A percentile compares a stretch with the other conserved stretches of the same genome.
phyloP scores from a whole-genome alignment of 2,888 invertebrate genomes.

The Melikaiella ostensackeni region DNA sequence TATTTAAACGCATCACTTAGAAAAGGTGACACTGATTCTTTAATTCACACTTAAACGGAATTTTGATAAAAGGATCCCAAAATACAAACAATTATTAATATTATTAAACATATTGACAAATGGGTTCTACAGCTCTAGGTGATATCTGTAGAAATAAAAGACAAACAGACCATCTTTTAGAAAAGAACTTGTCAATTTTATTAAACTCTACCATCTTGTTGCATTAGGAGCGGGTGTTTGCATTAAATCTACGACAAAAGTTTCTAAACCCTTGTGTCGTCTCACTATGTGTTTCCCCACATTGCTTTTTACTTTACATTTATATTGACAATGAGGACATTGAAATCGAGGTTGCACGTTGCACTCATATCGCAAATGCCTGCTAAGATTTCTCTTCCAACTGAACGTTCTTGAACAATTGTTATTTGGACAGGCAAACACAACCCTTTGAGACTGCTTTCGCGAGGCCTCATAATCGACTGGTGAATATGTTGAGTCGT shows the following conservation, averaged over 20 bases:
- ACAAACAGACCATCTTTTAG: not conserved
- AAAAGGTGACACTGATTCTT: too few species aligned
- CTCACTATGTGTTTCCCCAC: constrained; percentile 59
- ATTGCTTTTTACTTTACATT: constrained; percentile 63
- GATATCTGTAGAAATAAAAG: not conserved
- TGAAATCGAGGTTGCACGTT: constrained; percentile 72
- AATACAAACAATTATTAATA: not conserved
- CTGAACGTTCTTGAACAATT: constrained; percentile 63
- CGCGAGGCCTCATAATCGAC: not conserved
- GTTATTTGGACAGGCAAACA: constrained; percentile 57
- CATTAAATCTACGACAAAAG: constrained; percentile 56
- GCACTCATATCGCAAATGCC: constrained; percentile 70
- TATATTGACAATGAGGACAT: constrained; percentile 71
- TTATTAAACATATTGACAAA: not conserved
- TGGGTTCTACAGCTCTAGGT: not conserved
- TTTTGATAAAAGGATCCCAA: not conserved
- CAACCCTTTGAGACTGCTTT: constrained; percentile 24
- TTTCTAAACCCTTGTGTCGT: constrained; percentile 50
- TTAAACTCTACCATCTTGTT: not conserved
- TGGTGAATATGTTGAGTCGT: not conserved
- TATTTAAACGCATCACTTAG: not conserved
- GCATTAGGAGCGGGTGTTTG: not conserved
- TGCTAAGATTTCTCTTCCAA: constrained; percentile 67
- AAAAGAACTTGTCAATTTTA: not conserved
- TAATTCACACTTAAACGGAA: too few species aligned